Evolutionary conservation across 2,797 vertebrate species (phyloP).

Genomic region (Onychomys arenicola): DNA sequence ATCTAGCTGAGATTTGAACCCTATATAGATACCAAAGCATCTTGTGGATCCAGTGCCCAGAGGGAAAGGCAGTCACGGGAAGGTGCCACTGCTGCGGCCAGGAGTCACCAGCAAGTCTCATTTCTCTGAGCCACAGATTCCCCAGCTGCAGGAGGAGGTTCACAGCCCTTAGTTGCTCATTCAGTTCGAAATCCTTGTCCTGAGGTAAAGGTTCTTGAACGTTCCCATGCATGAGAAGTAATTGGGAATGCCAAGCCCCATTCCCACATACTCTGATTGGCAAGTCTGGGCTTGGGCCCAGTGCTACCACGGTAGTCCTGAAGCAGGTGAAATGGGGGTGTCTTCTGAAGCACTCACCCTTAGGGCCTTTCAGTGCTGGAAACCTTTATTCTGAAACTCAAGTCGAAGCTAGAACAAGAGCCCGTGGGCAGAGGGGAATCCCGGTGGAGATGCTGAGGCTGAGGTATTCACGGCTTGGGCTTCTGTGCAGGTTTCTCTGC

Average conservation of each 20-base stretch:
- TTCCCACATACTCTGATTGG: neutral
- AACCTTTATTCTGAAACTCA: constrained; percentile 71
- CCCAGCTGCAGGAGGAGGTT: neutral
- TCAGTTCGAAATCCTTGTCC: neutral
- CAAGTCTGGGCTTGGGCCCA: neutral
- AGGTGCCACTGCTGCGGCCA: constrained; percentile 6
- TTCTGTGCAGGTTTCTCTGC: constrained; percentile 78
- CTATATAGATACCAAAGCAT: neutral
- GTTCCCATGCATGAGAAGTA: neutral
- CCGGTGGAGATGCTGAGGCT: neutral
- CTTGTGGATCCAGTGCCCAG: neutral
- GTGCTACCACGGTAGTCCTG: neutral
- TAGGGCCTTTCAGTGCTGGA: neutral
- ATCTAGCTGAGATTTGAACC: constrained; percentile 9
- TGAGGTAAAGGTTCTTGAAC: neutral
- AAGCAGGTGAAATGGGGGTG: neutral
- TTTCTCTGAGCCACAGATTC: constrained; percentile 24
- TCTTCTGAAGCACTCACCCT: neutral
- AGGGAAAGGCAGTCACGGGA: neutral
- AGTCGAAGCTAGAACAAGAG: neutral
- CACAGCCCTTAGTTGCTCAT: neutral
- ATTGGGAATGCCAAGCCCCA: neutral
- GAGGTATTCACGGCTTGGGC: constrained; percentile 9
- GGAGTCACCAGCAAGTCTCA: neutral
- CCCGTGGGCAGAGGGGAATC: neutral